Percentiles rank a stretch among this genome's conserved stretches.
These are phyloP conservation scores for Drosophila fulvimacula DNA, from an alignment of 2,888 invertebrate species.

Conservation along the genomic window DNA sequence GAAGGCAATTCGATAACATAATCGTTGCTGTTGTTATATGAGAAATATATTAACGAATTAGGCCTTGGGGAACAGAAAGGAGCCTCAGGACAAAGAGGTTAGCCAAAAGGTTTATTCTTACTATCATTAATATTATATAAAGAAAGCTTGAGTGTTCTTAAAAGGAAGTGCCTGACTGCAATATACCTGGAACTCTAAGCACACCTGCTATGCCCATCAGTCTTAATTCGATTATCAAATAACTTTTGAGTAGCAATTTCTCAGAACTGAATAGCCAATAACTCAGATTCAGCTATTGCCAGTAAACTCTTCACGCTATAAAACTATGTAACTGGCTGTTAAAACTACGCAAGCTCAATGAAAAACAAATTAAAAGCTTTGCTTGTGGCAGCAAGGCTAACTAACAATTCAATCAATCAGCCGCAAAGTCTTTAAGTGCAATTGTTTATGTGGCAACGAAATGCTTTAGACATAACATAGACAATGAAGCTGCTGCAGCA, in stretches of 20 bases:
- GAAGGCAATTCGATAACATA: not conserved
- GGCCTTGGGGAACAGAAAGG: not conserved
- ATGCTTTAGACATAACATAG: not conserved
- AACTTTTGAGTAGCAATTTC: not conserved
- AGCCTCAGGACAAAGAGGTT: not conserved
- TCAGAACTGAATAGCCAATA: not conserved
- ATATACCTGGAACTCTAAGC: not conserved
- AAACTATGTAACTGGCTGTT: not conserved
- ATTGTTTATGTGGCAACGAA: not conserved
- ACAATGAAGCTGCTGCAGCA: conserved; percentile 1
- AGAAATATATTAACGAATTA: not conserved
- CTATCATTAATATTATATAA: not conserved
- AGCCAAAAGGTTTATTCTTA: not conserved
- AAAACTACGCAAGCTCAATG: not conserved
- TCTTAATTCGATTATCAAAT: not conserved
- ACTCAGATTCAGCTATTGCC: not conserved
- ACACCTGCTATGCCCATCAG: not conserved
- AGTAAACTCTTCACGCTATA: not conserved
- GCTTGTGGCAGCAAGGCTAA: not conserved
- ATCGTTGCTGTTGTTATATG: not conserved
- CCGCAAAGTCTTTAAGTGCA: not conserved
- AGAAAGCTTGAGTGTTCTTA: too few species aligned
- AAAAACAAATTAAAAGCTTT: conserved; percentile 3
- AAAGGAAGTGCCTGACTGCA: not conserved
- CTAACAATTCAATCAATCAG: conserved; percentile 2